Evolutionary conservation across 2,888 invertebrate species (phyloP).

Genomic region (Tachina fera): DNA sequence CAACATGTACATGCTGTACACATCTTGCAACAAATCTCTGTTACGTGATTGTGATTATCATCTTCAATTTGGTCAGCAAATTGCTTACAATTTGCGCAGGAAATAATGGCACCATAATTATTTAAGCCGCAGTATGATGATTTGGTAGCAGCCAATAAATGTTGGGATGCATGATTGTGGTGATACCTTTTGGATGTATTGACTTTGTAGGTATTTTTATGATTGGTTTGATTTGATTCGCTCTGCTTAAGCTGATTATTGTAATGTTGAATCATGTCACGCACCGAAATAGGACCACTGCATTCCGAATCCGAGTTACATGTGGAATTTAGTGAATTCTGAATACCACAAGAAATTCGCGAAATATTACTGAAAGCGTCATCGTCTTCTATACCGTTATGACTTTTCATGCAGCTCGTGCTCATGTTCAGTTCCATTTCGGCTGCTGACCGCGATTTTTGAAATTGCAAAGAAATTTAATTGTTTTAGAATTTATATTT

Average conservation of each 20-base stretch:
- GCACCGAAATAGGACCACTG: constrained; percentile 75
- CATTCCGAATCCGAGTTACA: constrained; percentile 63
- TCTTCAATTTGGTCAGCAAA: constrained; percentile 28
- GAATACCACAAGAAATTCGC: constrained; percentile 53
- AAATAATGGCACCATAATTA: constrained; percentile 44
- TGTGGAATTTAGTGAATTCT: constrained; percentile 41
- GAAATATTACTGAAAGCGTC: constrained; percentile 73
- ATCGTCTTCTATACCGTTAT: constrained; percentile 69
- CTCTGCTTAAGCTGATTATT: constrained; percentile 71
- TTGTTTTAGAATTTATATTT: constrained; percentile 53
- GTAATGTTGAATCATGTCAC: constrained; percentile 80
- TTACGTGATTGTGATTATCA: constrained; percentile 34
- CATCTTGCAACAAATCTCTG: constrained; percentile 64
- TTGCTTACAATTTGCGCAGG: constrained; percentile 36
- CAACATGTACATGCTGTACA: constrained; percentile 58
- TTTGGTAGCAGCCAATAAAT: constrained; percentile 76
- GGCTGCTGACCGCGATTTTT: background rate
- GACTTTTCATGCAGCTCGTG: constrained; percentile 14
- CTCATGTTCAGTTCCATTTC: constrained; percentile 43
- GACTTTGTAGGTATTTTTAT: constrained; percentile 46
- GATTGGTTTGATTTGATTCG: constrained; percentile 13
- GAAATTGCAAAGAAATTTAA: background rate
- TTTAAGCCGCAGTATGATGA: constrained; percentile 76
- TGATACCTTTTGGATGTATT: constrained; percentile 53
- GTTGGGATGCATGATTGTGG: constrained; percentile 61